Conservation (phyloP, 2,888 invertebrate species). For the Drosophila infuscata region DNA sequence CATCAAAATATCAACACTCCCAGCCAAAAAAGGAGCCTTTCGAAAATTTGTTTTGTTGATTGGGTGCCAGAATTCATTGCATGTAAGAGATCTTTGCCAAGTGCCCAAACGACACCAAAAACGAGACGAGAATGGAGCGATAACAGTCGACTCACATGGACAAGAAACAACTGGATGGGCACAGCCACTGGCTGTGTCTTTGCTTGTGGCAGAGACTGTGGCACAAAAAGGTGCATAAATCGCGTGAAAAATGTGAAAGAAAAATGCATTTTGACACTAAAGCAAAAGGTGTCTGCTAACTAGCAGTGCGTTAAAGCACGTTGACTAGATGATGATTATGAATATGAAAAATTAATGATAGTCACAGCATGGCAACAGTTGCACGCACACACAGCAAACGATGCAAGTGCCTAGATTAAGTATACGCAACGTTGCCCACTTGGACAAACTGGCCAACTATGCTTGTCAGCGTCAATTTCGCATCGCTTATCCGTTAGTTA, state of each 20-base stretch:
- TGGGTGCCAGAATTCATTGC: conserved; percentile 61
- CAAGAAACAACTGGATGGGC: conserved; percentile 36
- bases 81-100: conserved; percentile 56
- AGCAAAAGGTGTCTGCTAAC: conserved; percentile 58
- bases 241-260: conserved; percentile 81
- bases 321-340: conserved; percentile 79
- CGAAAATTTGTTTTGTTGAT: conserved; percentile 55
- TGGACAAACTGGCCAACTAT: conserved; percentile 44
- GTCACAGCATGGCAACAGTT: conserved; percentile 80
- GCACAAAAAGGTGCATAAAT: conserved; percentile 67
- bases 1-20: conserved; percentile 69
- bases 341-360: conserved; percentile 82
- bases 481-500: conserved; percentile 74
- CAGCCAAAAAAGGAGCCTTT: conserved; percentile 73
- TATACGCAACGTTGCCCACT: conserved; percentile 74
- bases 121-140: conserved; percentile 40
- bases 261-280: conserved; percentile 75
- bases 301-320: conserved; percentile 57
- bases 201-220: conserved; percentile 3
- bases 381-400: conserved; percentile 67
- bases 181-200: conserved; percentile 16
- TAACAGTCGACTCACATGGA: conserved; percentile 24
- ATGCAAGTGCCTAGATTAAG: conserved; percentile 74
- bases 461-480: conserved; percentile 80
- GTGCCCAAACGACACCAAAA: conserved; percentile 31